These are phyloP conservation scores for Stegodyphus dumicola DNA, from an alignment of 1,140 invertebrate species.

Conservation along the genomic window DNA sequence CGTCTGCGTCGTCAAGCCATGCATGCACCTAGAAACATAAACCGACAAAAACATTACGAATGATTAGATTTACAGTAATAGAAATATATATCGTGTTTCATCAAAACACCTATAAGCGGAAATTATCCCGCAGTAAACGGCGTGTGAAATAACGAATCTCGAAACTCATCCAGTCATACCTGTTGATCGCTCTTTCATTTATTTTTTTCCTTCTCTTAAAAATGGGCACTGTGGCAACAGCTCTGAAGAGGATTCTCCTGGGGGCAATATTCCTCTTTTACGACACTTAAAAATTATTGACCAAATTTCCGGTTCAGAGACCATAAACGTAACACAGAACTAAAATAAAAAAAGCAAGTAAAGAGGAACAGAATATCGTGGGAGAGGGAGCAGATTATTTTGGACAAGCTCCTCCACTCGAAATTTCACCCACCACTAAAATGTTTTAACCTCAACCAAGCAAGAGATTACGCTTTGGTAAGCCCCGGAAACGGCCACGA, in stretches of 20 bases:
- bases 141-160: too few species aligned
- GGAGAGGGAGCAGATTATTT: constrained; percentile 40
- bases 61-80: too few species aligned
- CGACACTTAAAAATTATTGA: constrained; percentile 46
- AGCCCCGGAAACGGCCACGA: constrained; percentile 44
- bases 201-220: not conserved
- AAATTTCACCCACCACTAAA: constrained; percentile 33
- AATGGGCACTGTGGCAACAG: not conserved
- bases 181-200: too few species aligned
- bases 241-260: not conserved
- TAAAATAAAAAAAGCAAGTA: not conserved
- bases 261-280: constrained; percentile 14
- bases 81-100: too few species aligned
- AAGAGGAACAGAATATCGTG: constrained; percentile 1
- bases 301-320: constrained; percentile 28
- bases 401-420: constrained; percentile 22
- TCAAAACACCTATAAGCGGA: too few species aligned
- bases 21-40: too few species aligned
- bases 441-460: constrained; percentile 47
- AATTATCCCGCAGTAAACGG: too few species aligned
- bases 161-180: too few species aligned
- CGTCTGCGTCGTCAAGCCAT: too few species aligned
- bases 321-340: constrained; percentile 5
- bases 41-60: too few species aligned
- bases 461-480: constrained; percentile 53